Base-by-base conservation (phyloP, 2,888 invertebrate species). In the Sphaerophoria taeniata region DNA sequence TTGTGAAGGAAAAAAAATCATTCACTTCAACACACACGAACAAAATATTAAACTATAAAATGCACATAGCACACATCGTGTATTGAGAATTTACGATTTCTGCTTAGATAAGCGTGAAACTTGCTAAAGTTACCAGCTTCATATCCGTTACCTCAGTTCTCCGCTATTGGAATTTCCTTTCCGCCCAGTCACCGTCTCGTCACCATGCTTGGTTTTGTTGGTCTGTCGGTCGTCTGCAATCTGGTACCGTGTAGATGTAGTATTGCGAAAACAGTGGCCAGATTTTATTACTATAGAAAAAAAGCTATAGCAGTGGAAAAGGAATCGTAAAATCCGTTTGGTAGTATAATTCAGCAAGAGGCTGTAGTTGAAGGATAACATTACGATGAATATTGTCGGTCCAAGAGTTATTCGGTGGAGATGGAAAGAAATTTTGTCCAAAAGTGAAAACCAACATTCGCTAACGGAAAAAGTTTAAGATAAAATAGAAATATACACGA, bases 31-130 rank as follows among this genome's bases (percentile, higher is more conserved):
- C 65, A 65, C 65, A 65, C 51, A 36, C 51, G 51, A 65, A 65
- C 36, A 65, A 65, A 65, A n/a, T 36, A 65, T 65, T 14, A 65
- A 51, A 65, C 65, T 65, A 65, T 65, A 51, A 65, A 65, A 58
- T 39, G 71, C 60, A 77, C 76, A 75, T 47, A 74, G 74, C 67
- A 65, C 65, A 84, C 67, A 73, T 84, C 79, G 84, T 84, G 84
- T 80, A 84, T 84, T 80, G 84, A 84, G 75, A 84, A 84, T 84
- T 84, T 84, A 79, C 84, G 84, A 80, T 84, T 84, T 84, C 84
- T 84, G 84, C 84, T 84, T 75, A 75, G 84, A 84, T 80, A 84
- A 84, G 84, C 84, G 84, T 84, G 79, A 84, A 84, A 84, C 84
- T 84, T 84, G 84, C 79, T 84, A 84, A 83, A 84, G 79, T 84